phyloP scores from a whole-genome alignment of 2,113 vertebrate genomes.

The Oceanodroma tethys region DNA sequence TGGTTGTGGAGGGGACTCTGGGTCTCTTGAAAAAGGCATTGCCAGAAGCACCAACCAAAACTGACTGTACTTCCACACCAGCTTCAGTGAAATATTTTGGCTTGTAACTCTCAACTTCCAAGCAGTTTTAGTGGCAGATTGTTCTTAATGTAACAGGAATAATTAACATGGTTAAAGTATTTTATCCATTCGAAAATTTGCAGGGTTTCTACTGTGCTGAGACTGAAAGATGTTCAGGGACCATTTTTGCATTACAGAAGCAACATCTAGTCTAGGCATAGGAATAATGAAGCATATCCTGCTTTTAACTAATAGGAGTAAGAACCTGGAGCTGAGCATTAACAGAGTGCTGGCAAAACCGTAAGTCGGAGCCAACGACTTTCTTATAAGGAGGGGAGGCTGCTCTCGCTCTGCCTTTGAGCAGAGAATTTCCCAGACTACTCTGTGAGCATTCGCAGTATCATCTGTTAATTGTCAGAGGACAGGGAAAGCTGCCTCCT shows the following conservation, averaged over 20 bases:
- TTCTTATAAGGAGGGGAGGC: background rate
- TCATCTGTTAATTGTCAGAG: constrained; percentile 23
- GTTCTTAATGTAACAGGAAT: background rate
- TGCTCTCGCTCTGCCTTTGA: background rate
- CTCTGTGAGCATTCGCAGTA: background rate
- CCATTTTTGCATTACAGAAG: background rate
- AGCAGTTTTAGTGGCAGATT: background rate
- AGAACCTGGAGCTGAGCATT: background rate
- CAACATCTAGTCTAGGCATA: background rate
- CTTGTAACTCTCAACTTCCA: background rate
- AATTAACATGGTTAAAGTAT: background rate
- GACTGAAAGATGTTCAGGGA: background rate
- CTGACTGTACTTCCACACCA: background rate
- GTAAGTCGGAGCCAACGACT: background rate
- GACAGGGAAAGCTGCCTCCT: background rate
- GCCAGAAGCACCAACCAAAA: background rate
- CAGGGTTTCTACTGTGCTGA: background rate
- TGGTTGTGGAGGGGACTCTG: background rate
- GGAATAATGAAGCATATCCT: background rate
- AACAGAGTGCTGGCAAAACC: background rate
- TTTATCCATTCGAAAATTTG: background rate
- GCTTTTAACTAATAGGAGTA: background rate
- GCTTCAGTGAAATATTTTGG: background rate
- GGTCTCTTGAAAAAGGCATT: background rate
- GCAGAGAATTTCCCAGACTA: background rate